Percentiles rank a stretch among this genome's conserved stretches.
These are phyloP conservation scores for Dinocampus coccinellae DNA, from an alignment of 2,888 invertebrate genomes.

Conservation along the genomic window DNA sequence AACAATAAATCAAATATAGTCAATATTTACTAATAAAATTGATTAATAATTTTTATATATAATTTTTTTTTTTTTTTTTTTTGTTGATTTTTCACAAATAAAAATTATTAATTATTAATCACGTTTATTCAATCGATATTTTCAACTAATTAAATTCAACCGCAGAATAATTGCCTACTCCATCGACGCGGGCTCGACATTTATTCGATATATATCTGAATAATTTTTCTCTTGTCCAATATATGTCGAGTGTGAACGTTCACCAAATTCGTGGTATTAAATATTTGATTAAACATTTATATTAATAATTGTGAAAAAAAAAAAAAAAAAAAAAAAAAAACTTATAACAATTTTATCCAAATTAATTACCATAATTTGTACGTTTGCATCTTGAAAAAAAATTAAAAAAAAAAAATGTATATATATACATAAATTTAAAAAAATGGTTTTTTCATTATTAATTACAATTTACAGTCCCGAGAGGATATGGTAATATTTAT, in stretches of 20 bases:
- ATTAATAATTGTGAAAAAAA: slow-evolving; percentile 1
- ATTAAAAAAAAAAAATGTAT: too few species aligned
- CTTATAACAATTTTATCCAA: too few species aligned
- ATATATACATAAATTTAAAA: too few species aligned
- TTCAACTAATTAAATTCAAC: slow-evolving; percentile 19
- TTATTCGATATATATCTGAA: slow-evolving; percentile 13
- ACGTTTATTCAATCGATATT: slow-evolving; percentile 4
- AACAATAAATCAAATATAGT: neutral
- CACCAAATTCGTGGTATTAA: neutral
- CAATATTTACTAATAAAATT: neutral
- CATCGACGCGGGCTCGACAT: slow-evolving; percentile 8
- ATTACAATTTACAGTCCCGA: too few species aligned
- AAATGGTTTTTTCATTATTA: too few species aligned
- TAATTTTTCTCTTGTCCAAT: neutral
- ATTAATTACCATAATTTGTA: too few species aligned
- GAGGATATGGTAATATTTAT: too few species aligned
- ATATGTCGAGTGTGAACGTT: neutral
- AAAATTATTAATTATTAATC: too few species aligned
- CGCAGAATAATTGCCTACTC: slow-evolving; percentile 13
- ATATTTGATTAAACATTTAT: slow-evolving; percentile 6
- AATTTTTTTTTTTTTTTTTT: neutral
- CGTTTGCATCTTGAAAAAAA: too few species aligned
- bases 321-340: too few species aligned
- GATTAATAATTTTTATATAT: neutral
- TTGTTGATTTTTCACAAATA: too few species aligned